Percentiles rank a stretch among this genome's conserved stretches.
Conservation (phyloP, 64 coral and sea anemone species). For the Cladopsammia gracilis region DNA sequence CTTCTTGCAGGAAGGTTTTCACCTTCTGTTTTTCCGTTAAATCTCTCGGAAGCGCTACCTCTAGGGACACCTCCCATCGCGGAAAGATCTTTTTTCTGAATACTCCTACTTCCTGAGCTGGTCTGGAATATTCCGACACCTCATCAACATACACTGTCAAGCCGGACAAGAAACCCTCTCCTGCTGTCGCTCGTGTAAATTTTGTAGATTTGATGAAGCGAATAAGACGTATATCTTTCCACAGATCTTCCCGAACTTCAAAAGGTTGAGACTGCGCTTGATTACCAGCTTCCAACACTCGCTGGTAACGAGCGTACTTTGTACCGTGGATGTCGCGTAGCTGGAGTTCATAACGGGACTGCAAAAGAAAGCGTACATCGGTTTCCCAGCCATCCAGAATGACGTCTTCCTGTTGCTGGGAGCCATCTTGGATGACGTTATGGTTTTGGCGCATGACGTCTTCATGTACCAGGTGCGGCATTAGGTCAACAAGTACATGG, state of each 20-base stretch:
- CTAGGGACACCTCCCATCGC: slow-evolving; percentile 69
- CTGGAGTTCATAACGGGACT: slow-evolving; percentile 69
- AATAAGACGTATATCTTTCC: slow-evolving; percentile 84
- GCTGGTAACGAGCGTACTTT: slow-evolving; percentile 72
- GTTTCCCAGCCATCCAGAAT: slow-evolving; percentile 72
- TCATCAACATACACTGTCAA: slow-evolving; percentile 49
- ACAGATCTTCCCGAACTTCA: slow-evolving; percentile 62
- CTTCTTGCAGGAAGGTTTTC: slow-evolving; percentile 59
- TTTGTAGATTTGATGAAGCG: slow-evolving; percentile 47
- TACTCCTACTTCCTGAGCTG: slow-evolving; percentile 22
- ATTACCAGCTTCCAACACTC: slow-evolving; percentile 24
- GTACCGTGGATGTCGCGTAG: slow-evolving; percentile 52
- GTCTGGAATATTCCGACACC: slow-evolving; percentile 84
- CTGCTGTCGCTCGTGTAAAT: slow-evolving; percentile 1
- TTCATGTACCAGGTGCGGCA: not conserved
- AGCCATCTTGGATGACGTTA: not conserved
- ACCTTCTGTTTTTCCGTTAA: slow-evolving; percentile 55
- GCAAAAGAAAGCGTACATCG: slow-evolving; percentile 87
- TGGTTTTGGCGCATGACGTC: not conserved
- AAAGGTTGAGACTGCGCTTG: slow-evolving; percentile 27
- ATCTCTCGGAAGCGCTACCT: slow-evolving; percentile 46
- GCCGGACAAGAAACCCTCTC: slow-evolving; percentile 26
- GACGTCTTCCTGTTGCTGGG: not conserved
- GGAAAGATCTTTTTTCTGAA: slow-evolving; percentile 56
- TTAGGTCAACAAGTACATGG: too few relatives aligned